Percentiles rank a stretch among this genome's conserved stretches.
Conservation (phyloP, 2,888 invertebrate genomes). For the Deladenus siricidicola region DNA sequence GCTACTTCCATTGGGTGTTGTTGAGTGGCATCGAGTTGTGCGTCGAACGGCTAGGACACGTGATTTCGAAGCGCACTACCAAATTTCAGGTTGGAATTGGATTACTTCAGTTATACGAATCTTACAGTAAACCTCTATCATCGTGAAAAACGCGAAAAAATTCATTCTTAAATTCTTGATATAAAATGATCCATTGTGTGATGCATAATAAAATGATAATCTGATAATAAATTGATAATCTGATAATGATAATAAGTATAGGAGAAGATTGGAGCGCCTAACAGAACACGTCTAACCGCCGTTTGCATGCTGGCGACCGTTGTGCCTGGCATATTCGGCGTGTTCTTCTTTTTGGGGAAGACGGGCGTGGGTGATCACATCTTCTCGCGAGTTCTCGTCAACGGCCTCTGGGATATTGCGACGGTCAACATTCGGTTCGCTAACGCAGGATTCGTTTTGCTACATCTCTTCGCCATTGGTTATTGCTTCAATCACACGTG, state of each 20-base stretch:
- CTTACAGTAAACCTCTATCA: too few relatives aligned
- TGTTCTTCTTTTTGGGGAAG: conserved; percentile 40
- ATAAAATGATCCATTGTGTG: too few relatives aligned
- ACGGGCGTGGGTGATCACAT: conserved; percentile 41
- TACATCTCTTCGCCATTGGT: conserved; percentile 44
- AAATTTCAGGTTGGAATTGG: too few relatives aligned
- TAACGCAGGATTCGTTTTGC: conserved; percentile 35
- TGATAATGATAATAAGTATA: conserved; percentile 5
- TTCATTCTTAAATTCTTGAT: too few relatives aligned
- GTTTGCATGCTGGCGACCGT: conserved; percentile 36
- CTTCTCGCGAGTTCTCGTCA: conserved; percentile 35
- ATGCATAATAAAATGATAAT: too few relatives aligned
- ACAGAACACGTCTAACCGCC: conserved; percentile 29
- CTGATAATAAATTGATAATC: too few relatives aligned
- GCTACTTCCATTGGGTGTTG: conserved; percentile 44
- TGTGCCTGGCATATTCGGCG: conserved; percentile 35
- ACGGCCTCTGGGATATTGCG: conserved; percentile 30
- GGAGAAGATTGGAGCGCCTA: conserved; percentile 28
- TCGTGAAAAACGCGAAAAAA: too few relatives aligned
- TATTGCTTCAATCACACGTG: conserved; percentile 49
- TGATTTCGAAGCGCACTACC: too few relatives aligned
- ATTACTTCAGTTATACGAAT: too few relatives aligned
- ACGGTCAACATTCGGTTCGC: conserved; percentile 14
- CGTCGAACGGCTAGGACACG: conserved; percentile 38
- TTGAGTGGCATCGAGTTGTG: conserved; percentile 43